Conservation (phyloP, 2,113 vertebrate species). For the Cryptomyrus ogoouensis region DNA sequence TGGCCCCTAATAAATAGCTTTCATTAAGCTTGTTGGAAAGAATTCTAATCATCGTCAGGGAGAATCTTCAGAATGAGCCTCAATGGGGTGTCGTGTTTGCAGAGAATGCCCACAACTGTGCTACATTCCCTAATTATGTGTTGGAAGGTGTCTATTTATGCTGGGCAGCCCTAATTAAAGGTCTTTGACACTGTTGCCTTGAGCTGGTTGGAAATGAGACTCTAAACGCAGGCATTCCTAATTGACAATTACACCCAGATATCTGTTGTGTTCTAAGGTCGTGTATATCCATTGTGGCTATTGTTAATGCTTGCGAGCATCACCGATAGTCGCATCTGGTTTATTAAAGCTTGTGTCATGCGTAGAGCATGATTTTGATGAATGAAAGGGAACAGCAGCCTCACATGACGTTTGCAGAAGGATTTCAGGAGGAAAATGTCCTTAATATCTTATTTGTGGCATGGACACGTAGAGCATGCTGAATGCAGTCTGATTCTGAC, state of each 20-base stretch:
- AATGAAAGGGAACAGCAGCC: background rate
- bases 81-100: slow-evolving; percentile 12
- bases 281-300: background rate
- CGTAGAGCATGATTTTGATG: background rate
- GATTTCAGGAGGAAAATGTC: background rate
- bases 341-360: background rate
- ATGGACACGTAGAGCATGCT: background rate
- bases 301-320: background rate
- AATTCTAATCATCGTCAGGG: slow-evolving; percentile 43
- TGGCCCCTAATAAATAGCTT: slow-evolving; percentile 22
- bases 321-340: background rate
- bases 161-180: slow-evolving; percentile 54
- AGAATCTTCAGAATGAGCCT: slow-evolving; percentile 41
- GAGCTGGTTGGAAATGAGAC: slow-evolving; percentile 28
- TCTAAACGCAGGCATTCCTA: slow-evolving; percentile 43
- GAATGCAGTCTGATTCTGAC: background rate
- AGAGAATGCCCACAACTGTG: slow-evolving; percentile 37
- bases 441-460: background rate
- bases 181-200: slow-evolving; percentile 47
- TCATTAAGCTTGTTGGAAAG: slow-evolving; percentile 43
- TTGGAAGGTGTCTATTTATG: slow-evolving; percentile 56
- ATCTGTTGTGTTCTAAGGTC: background rate
- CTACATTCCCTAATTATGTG: slow-evolving; percentile 52
- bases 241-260: slow-evolving; percentile 46
- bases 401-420: background rate